Conservation (phyloP, 1,140 invertebrate species). For the Heterodera carotae region DNA sequence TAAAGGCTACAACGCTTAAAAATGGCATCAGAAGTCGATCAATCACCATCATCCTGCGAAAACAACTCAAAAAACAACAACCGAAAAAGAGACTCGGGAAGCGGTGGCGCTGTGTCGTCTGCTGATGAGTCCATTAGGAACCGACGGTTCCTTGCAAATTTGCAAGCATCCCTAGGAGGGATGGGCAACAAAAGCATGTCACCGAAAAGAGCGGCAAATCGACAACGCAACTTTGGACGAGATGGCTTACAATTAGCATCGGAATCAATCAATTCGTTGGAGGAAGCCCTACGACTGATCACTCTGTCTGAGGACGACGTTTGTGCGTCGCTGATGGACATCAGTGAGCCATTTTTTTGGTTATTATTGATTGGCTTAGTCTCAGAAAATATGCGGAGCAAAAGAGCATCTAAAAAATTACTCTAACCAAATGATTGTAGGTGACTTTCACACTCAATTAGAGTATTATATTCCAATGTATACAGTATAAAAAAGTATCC, state of each 20-base stretch:
- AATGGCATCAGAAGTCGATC: not conserved
- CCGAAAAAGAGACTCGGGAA: not conserved
- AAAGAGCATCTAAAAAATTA: too few species aligned
- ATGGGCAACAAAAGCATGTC: not conserved
- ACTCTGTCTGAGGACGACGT: constrained; percentile 33
- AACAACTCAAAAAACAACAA: not conserved
- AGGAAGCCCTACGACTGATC: constrained; percentile 32
- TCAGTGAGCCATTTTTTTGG: constrained; percentile 35
- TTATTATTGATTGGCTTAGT: constrained; percentile 18
- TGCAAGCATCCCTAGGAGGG: constrained; percentile 24
- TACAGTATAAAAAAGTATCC: not conserved
- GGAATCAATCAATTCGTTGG: constrained; percentile 24
- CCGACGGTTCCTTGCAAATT: constrained; percentile 27
- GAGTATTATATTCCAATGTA: too few species aligned
- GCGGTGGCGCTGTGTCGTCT: not conserved
- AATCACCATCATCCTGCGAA: not conserved
- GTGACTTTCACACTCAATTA: too few species aligned
- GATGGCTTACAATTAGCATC: too few species aligned
- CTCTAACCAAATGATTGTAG: too few species aligned
- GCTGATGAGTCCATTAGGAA: constrained; percentile 6
- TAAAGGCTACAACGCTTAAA: not conserved
- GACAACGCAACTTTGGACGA: constrained; percentile 5
- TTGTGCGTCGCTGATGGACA: constrained; percentile 31
- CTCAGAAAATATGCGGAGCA: constrained; percentile 19
- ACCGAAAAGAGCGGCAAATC: constrained; percentile 16